Evolutionary conservation across 2,113 vertebrate species (phyloP), one percentile per base, ranked within the genome.

Genomic region (Ageneiosus marmoratus): DNA sequence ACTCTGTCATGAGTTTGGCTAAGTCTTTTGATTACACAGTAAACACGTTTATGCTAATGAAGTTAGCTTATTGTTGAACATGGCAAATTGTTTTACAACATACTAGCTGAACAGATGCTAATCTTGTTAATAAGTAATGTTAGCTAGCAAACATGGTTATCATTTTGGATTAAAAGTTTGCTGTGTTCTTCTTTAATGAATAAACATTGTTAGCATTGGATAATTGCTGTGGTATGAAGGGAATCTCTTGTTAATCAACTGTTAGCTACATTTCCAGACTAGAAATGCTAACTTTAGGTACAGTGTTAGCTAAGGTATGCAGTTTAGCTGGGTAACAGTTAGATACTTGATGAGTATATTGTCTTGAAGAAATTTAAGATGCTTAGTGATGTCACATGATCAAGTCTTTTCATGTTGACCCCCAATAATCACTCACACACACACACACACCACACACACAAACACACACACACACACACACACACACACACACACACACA

Each of bases 401-500:
- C 18, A 41, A 20, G 22, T 20, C 2, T 37, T 32, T 20, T 4
- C 60, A 16, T 4, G 5, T 10, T 46, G 6, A 3, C 3, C 44
- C 44, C 44, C 44, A n/a, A n/a, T 10, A 5, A 5, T 9, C 44
- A 5, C 48, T 6, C 22, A 60, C n/a, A n/a, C n/a, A n/a, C n/a
- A n/a, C n/a, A n/a, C n/a, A n/a, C n/a, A n/a, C n/a, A n/a, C n/a
- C n/a, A n/a, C n/a, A n/a, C n/a, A n/a, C n/a, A n/a, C n/a, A n/a
- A n/a, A n/a, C n/a, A n/a, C n/a, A n/a, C n/a, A 65, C 44, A 69
- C 22, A 80, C 46, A 53, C 46, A 80, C 44, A 51, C 79, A 51
- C 44, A 67, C 60, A 67, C 58, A 67, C 62, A 80, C 48, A 67
- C 79, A 81, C 48, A 51, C 46, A 70, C 29, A 70, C 16, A 53